Conservation (phyloP, 1,140 invertebrate genomes). For the Macrosteles quadrilineatus region DNA sequence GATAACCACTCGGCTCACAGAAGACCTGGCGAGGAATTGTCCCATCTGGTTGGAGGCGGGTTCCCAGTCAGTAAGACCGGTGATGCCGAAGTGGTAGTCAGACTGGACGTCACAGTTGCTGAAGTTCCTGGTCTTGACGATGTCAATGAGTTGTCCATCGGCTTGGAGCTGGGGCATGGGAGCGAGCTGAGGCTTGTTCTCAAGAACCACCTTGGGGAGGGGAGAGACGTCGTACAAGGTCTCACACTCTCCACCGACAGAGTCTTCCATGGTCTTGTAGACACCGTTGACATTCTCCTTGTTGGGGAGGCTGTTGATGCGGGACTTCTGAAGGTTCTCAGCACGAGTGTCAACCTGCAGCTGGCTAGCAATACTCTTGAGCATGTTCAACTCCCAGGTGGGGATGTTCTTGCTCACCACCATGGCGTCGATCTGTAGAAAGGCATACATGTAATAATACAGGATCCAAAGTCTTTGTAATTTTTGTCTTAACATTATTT, state of each 20-base stretch:
- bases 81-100: conserved; percentile 62
- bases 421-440: conserved; percentile 46
- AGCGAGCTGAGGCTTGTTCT: conserved; percentile 53
- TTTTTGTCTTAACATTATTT: too few relatives aligned
- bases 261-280: conserved; percentile 44
- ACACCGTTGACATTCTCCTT: conserved; percentile 50
- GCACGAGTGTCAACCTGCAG: conserved; percentile 62
- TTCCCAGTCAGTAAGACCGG: conserved; percentile 55
- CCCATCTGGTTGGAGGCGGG: conserved; percentile 56
- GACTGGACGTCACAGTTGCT: conserved; percentile 59
- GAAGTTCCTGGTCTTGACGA: conserved; percentile 68
- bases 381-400: conserved; percentile 64
- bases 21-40: conserved; percentile 58
- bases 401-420: conserved; percentile 55
- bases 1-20: conserved; percentile 57
- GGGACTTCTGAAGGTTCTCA: conserved; percentile 50
- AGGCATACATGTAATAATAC: not conserved
- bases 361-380: conserved; percentile 64
- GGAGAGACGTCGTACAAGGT: conserved; percentile 64
- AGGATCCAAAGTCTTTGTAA: too few relatives aligned
- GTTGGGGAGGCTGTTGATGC: conserved; percentile 55
- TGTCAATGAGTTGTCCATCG: conserved; percentile 57
- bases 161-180: conserved; percentile 51
- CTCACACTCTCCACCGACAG: conserved; percentile 66
- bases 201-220: conserved; percentile 54